Evolutionary conservation across 1,140 invertebrate species (phyloP).

Genomic region (Diuraphis noxia): DNA sequence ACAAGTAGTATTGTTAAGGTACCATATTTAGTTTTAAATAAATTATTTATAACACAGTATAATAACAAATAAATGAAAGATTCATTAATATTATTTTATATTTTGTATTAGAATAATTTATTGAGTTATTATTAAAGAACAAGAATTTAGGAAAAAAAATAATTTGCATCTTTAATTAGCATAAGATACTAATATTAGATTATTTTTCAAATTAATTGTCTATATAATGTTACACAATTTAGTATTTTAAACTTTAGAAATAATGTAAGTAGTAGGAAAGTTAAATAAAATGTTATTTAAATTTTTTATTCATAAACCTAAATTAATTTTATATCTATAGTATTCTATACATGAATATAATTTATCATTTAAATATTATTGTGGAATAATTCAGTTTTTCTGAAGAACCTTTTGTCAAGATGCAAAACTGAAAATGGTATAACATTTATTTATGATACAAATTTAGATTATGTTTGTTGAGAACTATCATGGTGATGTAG

Average conservation of each 20-base stretch:
- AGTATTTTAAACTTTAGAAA: background rate
- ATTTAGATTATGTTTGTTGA: background rate
- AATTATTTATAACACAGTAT: background rate
- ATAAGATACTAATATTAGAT: background rate
- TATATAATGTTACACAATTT: background rate
- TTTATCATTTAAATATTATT: background rate
- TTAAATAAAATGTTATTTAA: too few species aligned
- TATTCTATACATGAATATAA: background rate
- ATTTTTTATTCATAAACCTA: background rate
- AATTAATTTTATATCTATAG: background rate
- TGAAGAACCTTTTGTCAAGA: too few species aligned
- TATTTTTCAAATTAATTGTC: background rate
- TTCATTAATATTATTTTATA: too few species aligned
- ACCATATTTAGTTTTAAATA: background rate
- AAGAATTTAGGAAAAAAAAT: background rate
- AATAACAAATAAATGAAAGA: background rate
- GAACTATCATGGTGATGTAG: background rate
- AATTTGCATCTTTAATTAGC: background rate
- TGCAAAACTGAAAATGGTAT: background rate
- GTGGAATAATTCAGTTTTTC: background rate
- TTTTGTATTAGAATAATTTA: background rate
- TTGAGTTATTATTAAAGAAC: background rate
- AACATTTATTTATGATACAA: background rate
- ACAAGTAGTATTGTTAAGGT: background rate
- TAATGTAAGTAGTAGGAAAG: background rate